Evolutionary conservation across 2,113 vertebrate species (phyloP).

Genomic region (western clawed frog (Xenopus tropicalis)): DNA sequence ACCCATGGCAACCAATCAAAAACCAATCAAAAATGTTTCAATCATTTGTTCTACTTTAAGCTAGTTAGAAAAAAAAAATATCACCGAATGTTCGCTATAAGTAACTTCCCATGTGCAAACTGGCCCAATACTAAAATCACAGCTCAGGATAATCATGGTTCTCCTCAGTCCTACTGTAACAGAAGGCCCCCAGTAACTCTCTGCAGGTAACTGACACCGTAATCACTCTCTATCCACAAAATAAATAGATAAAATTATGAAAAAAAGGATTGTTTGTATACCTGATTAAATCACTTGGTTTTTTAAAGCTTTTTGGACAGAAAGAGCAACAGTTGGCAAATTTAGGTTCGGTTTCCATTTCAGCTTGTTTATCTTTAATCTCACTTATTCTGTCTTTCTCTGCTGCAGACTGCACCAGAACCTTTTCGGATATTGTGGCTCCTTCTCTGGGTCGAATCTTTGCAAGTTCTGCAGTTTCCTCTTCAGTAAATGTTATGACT

Average conservation of each 20-base stretch:
- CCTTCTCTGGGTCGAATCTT: constrained; percentile 83
- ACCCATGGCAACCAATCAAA: too few species aligned
- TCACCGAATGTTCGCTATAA: too few species aligned
- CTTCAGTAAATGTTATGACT: constrained; percentile 94
- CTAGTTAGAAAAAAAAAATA: too few species aligned
- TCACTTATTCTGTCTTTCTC: constrained; percentile 96
- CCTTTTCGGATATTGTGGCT: constrained; percentile 90
- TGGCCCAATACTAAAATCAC: too few species aligned
- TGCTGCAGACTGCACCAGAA: constrained; percentile 91
- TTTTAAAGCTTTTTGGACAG: constrained; percentile 98
- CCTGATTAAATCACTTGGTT: constrained; percentile 96
- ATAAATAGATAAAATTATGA: not conserved
- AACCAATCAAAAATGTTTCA: too few species aligned
- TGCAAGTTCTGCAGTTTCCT: constrained; percentile 90
- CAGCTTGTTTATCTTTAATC: constrained; percentile 87
- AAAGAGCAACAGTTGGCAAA: constrained; percentile 89
- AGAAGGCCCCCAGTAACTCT: too few species aligned
- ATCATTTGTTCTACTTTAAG: too few species aligned
- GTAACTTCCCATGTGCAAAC: too few species aligned
- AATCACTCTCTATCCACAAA: not conserved
- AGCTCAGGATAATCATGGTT: too few species aligned
- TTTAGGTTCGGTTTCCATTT: constrained; percentile 89
- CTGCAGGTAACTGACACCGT: too few species aligned
- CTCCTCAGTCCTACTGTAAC: too few species aligned
- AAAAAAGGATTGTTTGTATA: constrained; percentile 54